A percentile compares a stretch with the other conserved stretches of the same genome.
Evolutionary conservation across 2,113 vertebrate species (phyloP).

Genomic region (Solenodon paradoxus): DNA sequence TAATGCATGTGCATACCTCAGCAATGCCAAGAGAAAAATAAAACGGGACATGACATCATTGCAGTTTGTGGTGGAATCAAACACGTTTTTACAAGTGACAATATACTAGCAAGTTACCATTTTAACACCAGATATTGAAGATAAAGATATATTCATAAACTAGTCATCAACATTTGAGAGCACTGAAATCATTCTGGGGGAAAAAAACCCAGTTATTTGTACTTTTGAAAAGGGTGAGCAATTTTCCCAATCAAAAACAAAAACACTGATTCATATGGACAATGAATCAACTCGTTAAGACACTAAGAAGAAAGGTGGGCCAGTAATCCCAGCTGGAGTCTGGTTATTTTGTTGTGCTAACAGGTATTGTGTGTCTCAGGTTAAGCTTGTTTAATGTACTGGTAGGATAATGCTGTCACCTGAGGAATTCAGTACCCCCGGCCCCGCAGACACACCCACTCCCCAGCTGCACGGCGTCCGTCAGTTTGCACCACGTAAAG

Average conservation of each 20-base stretch:
- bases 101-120: conserved; percentile 91
- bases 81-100: conserved; percentile 84
- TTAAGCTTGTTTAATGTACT: conserved; percentile 70
- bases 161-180: conserved; percentile 82
- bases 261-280: conserved; percentile 77
- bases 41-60: conserved; percentile 76
- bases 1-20: conserved; percentile 87
- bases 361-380: conserved; percentile 79
- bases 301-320: conserved; percentile 75
- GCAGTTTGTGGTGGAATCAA: conserved; percentile 83
- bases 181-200: conserved; percentile 68
- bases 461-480: conserved; percentile 81
- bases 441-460: too few species aligned
- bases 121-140: conserved; percentile 86
- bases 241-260: conserved; percentile 71
- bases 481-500: conserved; percentile 83
- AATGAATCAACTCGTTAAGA: conserved; percentile 75
- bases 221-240: conserved; percentile 67
- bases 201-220: conserved; percentile 21
- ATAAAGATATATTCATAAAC: conserved; percentile 65
- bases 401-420: conserved; percentile 77
- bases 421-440: conserved; percentile 82
- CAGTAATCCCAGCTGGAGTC: conserved; percentile 66
- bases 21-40: conserved; percentile 84
- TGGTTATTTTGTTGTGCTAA: conserved; percentile 72